A percentile compares a stretch with the other conserved stretches of the same genome.
Conservation (phyloP, 2,113 vertebrate species). For the Sebastes schlegelii region DNA sequence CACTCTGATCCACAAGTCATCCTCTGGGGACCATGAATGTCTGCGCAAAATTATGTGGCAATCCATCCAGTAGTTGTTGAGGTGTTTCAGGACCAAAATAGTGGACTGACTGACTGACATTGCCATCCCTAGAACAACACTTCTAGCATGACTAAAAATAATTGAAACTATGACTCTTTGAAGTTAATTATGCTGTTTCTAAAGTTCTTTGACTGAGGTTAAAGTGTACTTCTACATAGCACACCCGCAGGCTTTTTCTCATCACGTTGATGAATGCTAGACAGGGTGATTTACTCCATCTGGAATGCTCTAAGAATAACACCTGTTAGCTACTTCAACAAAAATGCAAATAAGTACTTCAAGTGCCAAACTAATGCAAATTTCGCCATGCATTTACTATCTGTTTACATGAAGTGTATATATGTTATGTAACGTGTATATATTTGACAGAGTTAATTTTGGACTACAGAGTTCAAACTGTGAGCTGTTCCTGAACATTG, state of each 20-base stretch:
- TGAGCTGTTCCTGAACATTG: not conserved
- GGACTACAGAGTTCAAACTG: not conserved
- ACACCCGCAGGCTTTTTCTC: slow-evolving; percentile 14
- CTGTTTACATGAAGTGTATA: not conserved
- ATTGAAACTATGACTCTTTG: slow-evolving; percentile 20
- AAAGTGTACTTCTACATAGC: slow-evolving; percentile 8
- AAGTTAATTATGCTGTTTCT: slow-evolving; percentile 27
- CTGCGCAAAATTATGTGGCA: not conserved
- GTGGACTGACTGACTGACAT: not conserved
- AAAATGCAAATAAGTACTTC: slow-evolving; percentile 47
- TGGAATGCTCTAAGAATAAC: slow-evolving; percentile 30
- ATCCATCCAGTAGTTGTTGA: not conserved
- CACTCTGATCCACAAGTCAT: not conserved
- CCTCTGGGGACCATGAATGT: not conserved
- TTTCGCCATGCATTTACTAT: not conserved
- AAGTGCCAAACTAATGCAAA: not conserved
- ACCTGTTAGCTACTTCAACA: slow-evolving; percentile 26
- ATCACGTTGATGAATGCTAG: slow-evolving; percentile 29
- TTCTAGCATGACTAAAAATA: not conserved
- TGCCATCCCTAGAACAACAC: not conserved
- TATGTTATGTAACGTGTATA: slow-evolving; percentile 20
- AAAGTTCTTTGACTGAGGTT: slow-evolving; percentile 12
- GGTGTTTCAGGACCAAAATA: not conserved
- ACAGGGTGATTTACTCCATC: slow-evolving; percentile 29
- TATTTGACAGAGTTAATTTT: slow-evolving; percentile 17